Base-by-base conservation (phyloP, 2,113 vertebrate species). In the Caranx ignobilis region DNA sequence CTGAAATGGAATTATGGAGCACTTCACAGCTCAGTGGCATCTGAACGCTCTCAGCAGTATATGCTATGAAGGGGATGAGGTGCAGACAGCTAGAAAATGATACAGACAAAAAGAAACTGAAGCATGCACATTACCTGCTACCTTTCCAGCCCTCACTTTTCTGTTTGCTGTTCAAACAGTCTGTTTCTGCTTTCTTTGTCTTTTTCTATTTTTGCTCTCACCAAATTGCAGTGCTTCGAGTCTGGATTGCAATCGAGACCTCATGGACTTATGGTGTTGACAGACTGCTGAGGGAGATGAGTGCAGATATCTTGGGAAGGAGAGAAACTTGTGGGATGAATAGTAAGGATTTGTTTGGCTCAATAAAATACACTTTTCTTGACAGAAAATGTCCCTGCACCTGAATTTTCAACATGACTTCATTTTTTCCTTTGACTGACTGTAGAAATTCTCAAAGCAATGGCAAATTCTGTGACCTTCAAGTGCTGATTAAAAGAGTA, bases 1-100 rank as follows among this genome's bases (percentile, higher is more conserved):
- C 83, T 81, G 83, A 92, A 93, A 92, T 87, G 81, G 83, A 92
- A 93, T 90, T 87, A 92, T 65, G 64, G 77, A 82, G 75, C 81
- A 81, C 88, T 90, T 92, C 90, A 89, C 92, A 91, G 89, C 85
- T 92, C 81, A 81, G 71, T 87, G 85, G 83, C 89, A 90, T 87
- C 85, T 75, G 65, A 87, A 59, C 18, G 76, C 81, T 81, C 79
- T 84, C 75, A 69, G 83, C 60, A 55, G 78, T 69, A 66, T 68
- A 65, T 43, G 67, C 77, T 67, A 34, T 61, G 56, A 75, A 59
- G 41, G 45, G 35, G 50, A 61, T 50, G 60, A 75, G 35, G 83
- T 71, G 74, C 52, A 48, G 78, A 86, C 79, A 77, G 82, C 70
- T 37, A 37, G 72, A 84, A 88, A 83, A 90, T 88, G 73, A 85